Evolutionary conservation across 2,113 vertebrate species (phyloP).

Genomic region (human): DNA sequence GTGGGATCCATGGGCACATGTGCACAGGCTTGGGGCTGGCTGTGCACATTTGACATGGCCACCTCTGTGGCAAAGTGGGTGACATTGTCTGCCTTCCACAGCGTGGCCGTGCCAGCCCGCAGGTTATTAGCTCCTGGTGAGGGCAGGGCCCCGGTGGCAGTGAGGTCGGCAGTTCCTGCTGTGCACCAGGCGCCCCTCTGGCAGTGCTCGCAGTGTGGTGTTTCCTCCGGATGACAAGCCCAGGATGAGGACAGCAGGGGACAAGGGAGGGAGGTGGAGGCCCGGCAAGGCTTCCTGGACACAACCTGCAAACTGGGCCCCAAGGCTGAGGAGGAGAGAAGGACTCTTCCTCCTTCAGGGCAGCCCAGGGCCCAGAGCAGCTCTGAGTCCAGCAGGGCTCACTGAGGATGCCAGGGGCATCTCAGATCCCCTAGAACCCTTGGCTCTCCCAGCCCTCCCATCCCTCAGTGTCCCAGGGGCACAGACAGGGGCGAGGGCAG

Average conservation of each 20-base stretch:
- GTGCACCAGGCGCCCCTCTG: neutral
- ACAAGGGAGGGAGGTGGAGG: neutral
- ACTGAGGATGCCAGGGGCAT: neutral
- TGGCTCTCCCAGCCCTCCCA: too few species aligned
- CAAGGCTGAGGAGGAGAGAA: neutral
- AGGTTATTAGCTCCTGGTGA: too few species aligned
- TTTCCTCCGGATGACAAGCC: neutral
- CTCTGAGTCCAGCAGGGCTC: neutral
- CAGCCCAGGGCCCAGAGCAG: neutral
- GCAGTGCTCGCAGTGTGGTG: neutral
- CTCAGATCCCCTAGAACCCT: too few species aligned
- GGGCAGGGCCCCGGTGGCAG: neutral
- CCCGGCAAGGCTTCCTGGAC: too few species aligned
- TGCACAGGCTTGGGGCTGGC: too few species aligned
- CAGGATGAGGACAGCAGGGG: too few species aligned
- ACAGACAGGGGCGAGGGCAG: too few species aligned
- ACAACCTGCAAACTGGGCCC: neutral
- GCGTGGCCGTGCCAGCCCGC: neutral
- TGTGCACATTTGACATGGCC: neutral
- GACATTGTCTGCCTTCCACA: neutral
- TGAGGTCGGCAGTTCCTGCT: neutral
- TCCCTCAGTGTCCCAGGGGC: neutral
- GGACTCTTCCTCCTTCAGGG: neutral
- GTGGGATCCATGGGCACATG: rapidly evolving
- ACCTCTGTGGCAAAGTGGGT: neutral